Conservation (phyloP, 1,140 invertebrate species). For the Plodia interpunctella region DNA sequence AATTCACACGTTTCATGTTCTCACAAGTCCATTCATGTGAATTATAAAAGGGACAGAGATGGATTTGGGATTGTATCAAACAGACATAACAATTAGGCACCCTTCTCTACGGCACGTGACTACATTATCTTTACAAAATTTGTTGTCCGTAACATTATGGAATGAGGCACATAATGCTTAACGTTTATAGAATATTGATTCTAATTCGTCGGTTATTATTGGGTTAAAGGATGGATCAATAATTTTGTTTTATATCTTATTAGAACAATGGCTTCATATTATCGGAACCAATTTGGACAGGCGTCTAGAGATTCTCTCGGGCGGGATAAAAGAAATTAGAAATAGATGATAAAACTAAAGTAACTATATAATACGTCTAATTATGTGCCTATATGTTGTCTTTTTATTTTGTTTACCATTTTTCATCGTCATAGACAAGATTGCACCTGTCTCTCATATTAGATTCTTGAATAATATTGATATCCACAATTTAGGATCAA, state of each 20-base stretch:
- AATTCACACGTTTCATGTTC: conserved; percentile 2
- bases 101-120: conserved; percentile 8
- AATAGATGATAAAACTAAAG: too few relatives aligned
- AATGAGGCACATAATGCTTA: conserved; percentile 5
- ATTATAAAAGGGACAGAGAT: neutral
- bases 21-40: conserved; percentile 8
- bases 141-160: conserved; percentile 6
- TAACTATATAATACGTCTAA: too few relatives aligned
- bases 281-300: conserved; percentile 16
- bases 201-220: neutral
- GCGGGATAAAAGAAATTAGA: too few relatives aligned
- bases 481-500: too few relatives aligned
- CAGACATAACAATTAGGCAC: conserved; percentile 11
- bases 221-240: neutral
- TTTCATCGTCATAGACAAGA: too few relatives aligned
- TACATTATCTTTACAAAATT: conserved; percentile 10
- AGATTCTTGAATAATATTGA: too few relatives aligned
- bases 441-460: too few relatives aligned
- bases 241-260: neutral
- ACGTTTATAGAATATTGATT: conserved; percentile 11
- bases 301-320: neutral
- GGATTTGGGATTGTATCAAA: conserved; percentile 2
- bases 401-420: too few relatives aligned
- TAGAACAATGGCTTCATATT: conserved; percentile 17
- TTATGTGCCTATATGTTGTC: too few relatives aligned